These are phyloP conservation scores for Corvus hawaiiensis DNA, from an alignment of 2,113 vertebrate species.

Conservation along the genomic window DNA sequence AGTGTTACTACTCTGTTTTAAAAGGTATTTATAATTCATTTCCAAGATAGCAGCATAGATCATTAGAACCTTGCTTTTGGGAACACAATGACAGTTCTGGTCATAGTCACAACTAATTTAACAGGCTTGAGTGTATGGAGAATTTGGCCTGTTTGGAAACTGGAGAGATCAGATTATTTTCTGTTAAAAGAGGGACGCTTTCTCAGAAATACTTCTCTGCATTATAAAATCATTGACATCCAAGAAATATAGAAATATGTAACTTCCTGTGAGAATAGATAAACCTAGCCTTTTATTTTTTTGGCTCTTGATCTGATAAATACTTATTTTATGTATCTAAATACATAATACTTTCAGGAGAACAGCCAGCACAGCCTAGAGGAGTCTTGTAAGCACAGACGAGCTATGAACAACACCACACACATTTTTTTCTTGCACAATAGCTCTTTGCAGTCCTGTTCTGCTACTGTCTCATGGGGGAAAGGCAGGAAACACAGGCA, in stretches of 20 bases:
- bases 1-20: not conserved
- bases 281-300: not conserved
- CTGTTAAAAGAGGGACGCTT: not conserved
- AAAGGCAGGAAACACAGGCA: not conserved
- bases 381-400: not conserved
- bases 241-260: not conserved
- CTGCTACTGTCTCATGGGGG: accelerated
- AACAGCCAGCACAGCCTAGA: not conserved
- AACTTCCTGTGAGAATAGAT: not conserved
- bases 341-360: not conserved
- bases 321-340: not conserved
- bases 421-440: not conserved
- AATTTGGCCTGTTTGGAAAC: not conserved
- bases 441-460: not conserved
- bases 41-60: not conserved
- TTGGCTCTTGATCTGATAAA: not conserved
- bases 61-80: not conserved
- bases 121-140: not conserved
- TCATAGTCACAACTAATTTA: not conserved
- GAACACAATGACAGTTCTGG: not conserved
- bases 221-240: not conserved
- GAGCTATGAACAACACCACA: not conserved
- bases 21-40: not conserved
- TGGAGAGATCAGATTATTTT: not conserved
- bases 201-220: not conserved